These are phyloP conservation scores for Xyrichtys novacula DNA, from an alignment of 2,797 vertebrate genomes.

Conservation along the genomic window DNA sequence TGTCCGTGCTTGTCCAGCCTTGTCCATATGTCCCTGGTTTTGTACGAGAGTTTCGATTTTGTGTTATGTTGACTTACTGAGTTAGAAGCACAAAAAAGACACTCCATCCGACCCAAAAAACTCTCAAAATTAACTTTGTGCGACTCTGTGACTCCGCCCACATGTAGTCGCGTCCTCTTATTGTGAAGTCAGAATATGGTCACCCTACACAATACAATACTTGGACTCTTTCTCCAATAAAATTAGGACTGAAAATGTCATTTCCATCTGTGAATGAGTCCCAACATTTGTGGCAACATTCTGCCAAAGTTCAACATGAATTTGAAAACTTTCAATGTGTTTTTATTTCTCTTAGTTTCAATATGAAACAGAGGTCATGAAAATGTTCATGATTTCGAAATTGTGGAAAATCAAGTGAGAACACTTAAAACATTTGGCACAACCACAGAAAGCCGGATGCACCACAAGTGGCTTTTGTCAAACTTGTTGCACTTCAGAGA, in stretches of 20 bases:
- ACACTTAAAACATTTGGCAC: conserved; percentile 12
- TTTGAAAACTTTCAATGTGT: not conserved
- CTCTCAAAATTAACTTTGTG: too few species aligned
- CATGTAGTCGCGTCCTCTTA: too few species aligned
- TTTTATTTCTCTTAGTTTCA: not conserved
- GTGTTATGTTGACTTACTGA: too few species aligned
- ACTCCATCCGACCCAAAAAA: too few species aligned
- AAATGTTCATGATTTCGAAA: conserved; percentile 12
- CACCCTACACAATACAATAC: too few species aligned
- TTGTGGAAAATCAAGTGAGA: conserved; percentile 6
- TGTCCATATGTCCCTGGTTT: too few species aligned
- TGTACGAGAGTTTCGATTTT: too few species aligned
- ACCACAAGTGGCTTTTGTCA: conserved; percentile 42
- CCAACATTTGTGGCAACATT: not conserved
- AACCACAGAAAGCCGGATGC: conserved; percentile 26
- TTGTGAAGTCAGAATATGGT: too few species aligned
- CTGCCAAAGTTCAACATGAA: not conserved
- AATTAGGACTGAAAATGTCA: not conserved
- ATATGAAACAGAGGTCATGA: not conserved
- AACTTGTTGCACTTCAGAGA: not conserved
- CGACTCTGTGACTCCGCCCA: too few species aligned
- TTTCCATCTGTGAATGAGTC: not conserved
- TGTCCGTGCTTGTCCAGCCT: too few species aligned
- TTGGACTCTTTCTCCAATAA: not conserved
- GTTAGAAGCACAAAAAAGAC: too few species aligned